Percentiles rank a stretch among this genome's conserved stretches.
These are phyloP conservation scores for Margaritifera margaritifera DNA, from an alignment of 2,888 invertebrate genomes.

Conservation along the genomic window DNA sequence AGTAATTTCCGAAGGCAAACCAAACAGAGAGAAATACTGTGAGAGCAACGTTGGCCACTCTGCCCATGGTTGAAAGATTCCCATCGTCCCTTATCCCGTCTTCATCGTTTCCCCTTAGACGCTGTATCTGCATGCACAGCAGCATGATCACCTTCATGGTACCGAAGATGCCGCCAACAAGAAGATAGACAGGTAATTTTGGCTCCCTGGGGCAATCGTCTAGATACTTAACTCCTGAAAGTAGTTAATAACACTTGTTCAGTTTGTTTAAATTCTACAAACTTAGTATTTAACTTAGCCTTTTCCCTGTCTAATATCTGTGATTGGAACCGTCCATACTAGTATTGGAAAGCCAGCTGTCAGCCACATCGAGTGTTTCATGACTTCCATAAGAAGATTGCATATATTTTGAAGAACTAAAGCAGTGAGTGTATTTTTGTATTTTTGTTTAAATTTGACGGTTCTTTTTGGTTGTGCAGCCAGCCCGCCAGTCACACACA, in stretches of 20 bases:
- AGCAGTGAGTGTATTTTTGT: no score
- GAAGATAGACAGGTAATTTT: conserved; percentile 86
- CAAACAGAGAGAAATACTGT: conserved; percentile 82
- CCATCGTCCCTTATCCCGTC: conserved; percentile 41
- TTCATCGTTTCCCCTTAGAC: conserved; percentile 66
- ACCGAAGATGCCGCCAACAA: conserved; percentile 86
- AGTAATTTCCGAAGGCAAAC: conserved; percentile 86
- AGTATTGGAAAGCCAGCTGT: no score
- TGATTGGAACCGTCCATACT: not conserved
- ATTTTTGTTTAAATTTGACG: no score
- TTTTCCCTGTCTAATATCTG: not conserved
- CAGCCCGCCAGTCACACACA: no score
- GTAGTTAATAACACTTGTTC: not conserved
- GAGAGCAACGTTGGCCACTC: conserved; percentile 80
- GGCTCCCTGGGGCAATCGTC: conserved; percentile 86
- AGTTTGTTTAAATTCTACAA: not conserved
- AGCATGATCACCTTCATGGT: conserved; percentile 78
- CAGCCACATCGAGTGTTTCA: no score
- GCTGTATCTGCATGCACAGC: conserved; percentile 79
- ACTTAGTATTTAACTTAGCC: no score
- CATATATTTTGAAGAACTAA: no score
- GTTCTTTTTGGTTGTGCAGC: no score
- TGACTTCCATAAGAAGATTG: no score
- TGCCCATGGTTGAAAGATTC: conserved; percentile 54
- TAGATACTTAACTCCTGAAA: conserved; percentile 85